A percentile compares a stretch with the other conserved stretches of the same genome.
phyloP scores from a whole-genome alignment of 2,113 vertebrate genomes.

The Hirundichthys speculiger region DNA sequence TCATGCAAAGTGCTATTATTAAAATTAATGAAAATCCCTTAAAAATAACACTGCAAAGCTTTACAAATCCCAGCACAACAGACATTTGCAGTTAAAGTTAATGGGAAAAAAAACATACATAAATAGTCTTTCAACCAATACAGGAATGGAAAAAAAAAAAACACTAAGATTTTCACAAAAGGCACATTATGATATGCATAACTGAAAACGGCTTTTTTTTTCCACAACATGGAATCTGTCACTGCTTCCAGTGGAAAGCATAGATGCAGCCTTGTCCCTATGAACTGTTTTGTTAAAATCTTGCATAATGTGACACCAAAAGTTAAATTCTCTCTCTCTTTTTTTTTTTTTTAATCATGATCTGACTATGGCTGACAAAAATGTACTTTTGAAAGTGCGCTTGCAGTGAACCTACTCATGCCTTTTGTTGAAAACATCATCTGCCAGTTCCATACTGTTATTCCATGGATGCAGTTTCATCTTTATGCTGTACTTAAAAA shows the following conservation, averaged over 20 bases:
- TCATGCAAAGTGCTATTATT: no score
- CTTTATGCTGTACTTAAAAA: no score
- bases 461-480: conserved; percentile 19
- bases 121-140: conserved; percentile 28
- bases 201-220: conserved; percentile 34
- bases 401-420: conserved; percentile 20
- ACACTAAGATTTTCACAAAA: conserved; percentile 49
- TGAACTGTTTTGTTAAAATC: not conserved
- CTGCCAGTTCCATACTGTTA: conserved; percentile 69
- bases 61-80: conserved; percentile 5
- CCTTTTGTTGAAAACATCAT: conserved; percentile 32
- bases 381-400: conserved; percentile 22
- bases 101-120: conserved; percentile 31
- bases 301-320: conserved; percentile 1
- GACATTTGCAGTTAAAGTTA: conserved; percentile 27
- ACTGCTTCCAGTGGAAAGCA: not conserved
- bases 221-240: conserved; percentile 10
- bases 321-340: not conserved
- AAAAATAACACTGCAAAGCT: not conserved
- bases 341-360: no score
- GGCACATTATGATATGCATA: conserved; percentile 74
- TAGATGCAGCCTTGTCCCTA: not conserved
- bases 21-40: not conserved
- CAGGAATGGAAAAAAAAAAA: conserved; percentile 8
- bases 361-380: not conserved